Percentiles rank a stretch among this genome's conserved stretches.
Evolutionary conservation across 2,797 vertebrate genomes (phyloP).

Genomic region (Acanthis flammea): DNA sequence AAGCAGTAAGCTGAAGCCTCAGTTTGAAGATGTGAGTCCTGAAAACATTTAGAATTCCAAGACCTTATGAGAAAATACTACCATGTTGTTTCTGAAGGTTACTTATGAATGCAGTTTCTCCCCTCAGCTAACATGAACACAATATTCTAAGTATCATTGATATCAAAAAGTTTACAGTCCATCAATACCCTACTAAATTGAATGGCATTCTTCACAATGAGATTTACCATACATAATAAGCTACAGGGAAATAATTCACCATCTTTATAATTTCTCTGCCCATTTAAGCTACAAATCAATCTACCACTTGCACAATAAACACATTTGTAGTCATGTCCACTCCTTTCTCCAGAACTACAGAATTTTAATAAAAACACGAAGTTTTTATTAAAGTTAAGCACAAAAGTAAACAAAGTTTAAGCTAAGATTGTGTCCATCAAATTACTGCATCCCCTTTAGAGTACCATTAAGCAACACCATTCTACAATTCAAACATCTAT

Average conservation of each 20-base stretch:
- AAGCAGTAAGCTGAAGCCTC: not conserved
- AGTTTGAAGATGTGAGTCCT: not conserved
- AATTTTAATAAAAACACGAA: not conserved
- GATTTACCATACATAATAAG: not conserved
- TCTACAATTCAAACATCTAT: not conserved
- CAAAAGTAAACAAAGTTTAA: not conserved
- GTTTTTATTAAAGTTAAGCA: not conserved
- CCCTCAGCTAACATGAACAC: not conserved
- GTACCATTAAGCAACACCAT: not conserved
- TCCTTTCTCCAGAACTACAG: not conserved
- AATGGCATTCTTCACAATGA: not conserved
- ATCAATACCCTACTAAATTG: not conserved
- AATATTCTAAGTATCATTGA: not conserved
- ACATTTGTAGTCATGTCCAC: not conserved
- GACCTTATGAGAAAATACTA: not conserved
- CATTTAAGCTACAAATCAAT: not conserved
- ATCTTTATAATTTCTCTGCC: not conserved
- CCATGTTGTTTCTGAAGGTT: not conserved
- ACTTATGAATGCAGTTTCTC: not conserved
- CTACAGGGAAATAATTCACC: not conserved
- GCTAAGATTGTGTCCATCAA: not conserved
- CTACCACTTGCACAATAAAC: not conserved
- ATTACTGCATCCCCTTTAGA: not conserved
- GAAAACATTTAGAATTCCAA: not conserved
- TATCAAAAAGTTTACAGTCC: not conserved